Conservation (phyloP, 2,113 vertebrate species). For the Tachysurus fulvidraco region DNA sequence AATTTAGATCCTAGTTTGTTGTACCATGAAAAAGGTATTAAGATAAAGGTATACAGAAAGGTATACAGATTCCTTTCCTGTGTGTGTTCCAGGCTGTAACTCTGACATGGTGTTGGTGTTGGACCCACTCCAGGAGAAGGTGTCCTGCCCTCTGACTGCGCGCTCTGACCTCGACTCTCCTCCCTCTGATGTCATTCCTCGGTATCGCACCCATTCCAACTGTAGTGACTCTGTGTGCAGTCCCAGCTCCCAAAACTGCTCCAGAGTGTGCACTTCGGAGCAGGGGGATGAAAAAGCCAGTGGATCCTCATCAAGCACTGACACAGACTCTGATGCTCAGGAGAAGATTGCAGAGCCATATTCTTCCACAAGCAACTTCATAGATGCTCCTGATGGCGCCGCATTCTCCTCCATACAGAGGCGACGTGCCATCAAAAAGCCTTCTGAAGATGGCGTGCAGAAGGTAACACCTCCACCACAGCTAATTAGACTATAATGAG, state of each 20-base stretch:
- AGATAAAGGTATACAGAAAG: background rate
- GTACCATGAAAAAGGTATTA: background rate
- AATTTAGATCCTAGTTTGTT: background rate
- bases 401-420: slow-evolving; percentile 55
- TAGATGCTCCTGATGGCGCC: slow-evolving; percentile 63
- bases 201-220: slow-evolving; percentile 63
- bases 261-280: background rate
- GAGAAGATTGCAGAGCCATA: background rate
- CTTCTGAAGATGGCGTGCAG: slow-evolving; percentile 46
- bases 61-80: background rate
- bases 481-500: background rate
- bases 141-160: slow-evolving; percentile 60
- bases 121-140: slow-evolving; percentile 70
- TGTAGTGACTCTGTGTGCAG: slow-evolving; percentile 64
- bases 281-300: slow-evolving; percentile 50
- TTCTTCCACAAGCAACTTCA: slow-evolving; percentile 17
- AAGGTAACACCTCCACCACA: slow-evolving; percentile 58
- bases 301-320: slow-evolving; percentile 58
- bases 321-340: slow-evolving; percentile 55
- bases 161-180: slow-evolving; percentile 61
- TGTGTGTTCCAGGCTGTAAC: slow-evolving; percentile 60
- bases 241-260: slow-evolving; percentile 47
- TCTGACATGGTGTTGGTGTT: slow-evolving; percentile 73
- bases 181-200: slow-evolving; percentile 61
- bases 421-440: slow-evolving; percentile 42